Base-by-base conservation (phyloP, 1,140 invertebrate genomes). In the Lucilia cuprina region DNA sequence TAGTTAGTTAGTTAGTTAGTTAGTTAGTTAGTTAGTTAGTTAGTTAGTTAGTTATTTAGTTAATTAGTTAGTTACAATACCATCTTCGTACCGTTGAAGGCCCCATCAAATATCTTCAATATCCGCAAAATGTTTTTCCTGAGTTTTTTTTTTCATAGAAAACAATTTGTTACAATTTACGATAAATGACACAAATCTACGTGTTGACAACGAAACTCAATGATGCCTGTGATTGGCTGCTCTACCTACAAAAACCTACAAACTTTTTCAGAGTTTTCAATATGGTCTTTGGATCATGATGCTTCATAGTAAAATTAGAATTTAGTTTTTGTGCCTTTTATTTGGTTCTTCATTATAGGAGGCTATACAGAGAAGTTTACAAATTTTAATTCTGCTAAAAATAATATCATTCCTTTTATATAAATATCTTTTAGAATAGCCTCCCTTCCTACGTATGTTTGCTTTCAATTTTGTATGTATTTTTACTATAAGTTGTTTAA, bases 141-240 rank as follows among this genome's bases (percentile, higher is more conserved):
- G n/a, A n/a, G n/a, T n/a, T 30, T 30, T 30, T 41, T 41, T 41
- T 41, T 41, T 41, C 7, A 2, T 17, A 55, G 19, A 70, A 70
- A 70, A 70, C 65, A 70, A 70, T 70, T 70, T 70, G 65, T 70
- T 19, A 70, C 65, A 21, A 21, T 70, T 70, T 70, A 70, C 65
- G 65, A 70, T 70, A 70, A 70, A 70, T 25, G 65, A n/a, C 65
- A 70, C 65, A 70, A 70, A 70, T 70, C 19, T 70, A 70, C 65
- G 65, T 70, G 65, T 70, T 70, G 65, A 70, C 65, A 70, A 70
- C 65, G 25, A 70, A 70, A 70, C 65, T 70, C 65, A 70, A 70
- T 70, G 65, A 25, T 21, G 65, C 65, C 19, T 70, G 65, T 70
- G 65, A 70, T 70, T 70, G 65, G 65, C 65, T 70, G 21, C n/a